Percentiles rank a stretch among this genome's conserved stretches.
Evolutionary conservation across 2,888 invertebrate genomes (phyloP).

Genomic region (Arge pagana): DNA sequence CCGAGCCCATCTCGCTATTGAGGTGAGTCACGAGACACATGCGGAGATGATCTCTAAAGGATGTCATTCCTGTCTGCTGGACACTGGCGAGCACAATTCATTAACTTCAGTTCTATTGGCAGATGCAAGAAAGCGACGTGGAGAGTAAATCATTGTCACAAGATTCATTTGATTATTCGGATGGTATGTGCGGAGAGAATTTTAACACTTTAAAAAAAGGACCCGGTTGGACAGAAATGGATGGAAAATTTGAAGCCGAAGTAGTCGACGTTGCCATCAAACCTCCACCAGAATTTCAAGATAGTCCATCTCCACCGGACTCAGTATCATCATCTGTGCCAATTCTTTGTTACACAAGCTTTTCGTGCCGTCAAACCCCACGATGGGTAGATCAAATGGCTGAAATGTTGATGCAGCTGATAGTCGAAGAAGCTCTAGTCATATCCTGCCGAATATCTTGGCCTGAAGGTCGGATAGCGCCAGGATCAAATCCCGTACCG

Average conservation of each 20-base stretch:
- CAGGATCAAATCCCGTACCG: conserved; percentile 36
- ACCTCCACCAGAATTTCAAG: conserved; percentile 86
- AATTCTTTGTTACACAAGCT: conserved; percentile 34
- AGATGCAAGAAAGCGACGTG: conserved; percentile 83
- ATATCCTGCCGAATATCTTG: conserved; percentile 58
- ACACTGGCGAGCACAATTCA: not conserved
- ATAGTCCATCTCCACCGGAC: conserved; percentile 60
- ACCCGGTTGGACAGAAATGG: conserved; percentile 63
- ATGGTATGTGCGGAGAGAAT: conserved; percentile 79
- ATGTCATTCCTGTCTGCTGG: conserved; percentile 4
- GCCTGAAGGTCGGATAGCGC: conserved; percentile 53
- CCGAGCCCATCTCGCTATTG: conserved; percentile 69
- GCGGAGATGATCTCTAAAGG: not conserved
- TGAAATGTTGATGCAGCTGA: conserved; percentile 57
- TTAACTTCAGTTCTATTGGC: too few relatives aligned
- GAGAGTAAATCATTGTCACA: conserved; percentile 78
- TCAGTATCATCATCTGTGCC: conserved; percentile 51
- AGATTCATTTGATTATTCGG: conserved; percentile 78
- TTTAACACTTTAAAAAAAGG: conserved; percentile 84
- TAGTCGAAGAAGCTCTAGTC: conserved; percentile 60
- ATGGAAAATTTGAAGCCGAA: conserved; percentile 63
- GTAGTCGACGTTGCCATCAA: conserved; percentile 68
- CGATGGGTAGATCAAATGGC: conserved; percentile 58
- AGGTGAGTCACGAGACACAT: conserved; percentile 63
- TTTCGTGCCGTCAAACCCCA: conserved; percentile 35